These are phyloP conservation scores for Lagocephalus sceleratus DNA, from an alignment of 2,797 vertebrate genomes.

Conservation along the genomic window DNA sequence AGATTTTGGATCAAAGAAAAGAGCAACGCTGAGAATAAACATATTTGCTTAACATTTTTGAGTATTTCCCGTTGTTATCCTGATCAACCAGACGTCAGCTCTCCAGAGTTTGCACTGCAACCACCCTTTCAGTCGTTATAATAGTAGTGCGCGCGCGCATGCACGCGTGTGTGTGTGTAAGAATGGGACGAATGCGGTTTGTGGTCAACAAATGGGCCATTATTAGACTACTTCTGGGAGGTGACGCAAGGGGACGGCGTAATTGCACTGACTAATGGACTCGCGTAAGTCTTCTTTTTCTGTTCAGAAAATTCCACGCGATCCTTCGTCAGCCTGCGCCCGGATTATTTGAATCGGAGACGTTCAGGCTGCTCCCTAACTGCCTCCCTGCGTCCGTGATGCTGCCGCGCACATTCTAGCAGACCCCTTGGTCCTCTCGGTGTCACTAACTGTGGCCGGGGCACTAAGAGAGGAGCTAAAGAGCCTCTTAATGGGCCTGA, in stretches of 20 bases:
- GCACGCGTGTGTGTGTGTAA: not conserved
- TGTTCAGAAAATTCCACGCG: not conserved
- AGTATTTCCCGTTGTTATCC: slow-evolving; percentile 7
- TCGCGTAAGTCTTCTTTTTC: slow-evolving; percentile 8
- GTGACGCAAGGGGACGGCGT: slow-evolving; percentile 17
- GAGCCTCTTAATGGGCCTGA: slow-evolving; percentile 49
- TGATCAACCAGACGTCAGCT: not conserved
- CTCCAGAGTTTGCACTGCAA: slow-evolving; percentile 16
- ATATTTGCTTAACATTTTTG: slow-evolving; percentile 6
- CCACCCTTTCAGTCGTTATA: not conserved
- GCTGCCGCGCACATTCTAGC: not conserved
- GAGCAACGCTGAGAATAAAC: slow-evolving; percentile 27
- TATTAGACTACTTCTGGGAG: slow-evolving; percentile 36
- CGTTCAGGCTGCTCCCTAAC: not conserved
- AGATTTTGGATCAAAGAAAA: slow-evolving; percentile 1
- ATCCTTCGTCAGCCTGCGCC: not conserved
- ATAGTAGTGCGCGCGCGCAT: slow-evolving; percentile 2
- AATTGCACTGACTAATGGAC: slow-evolving; percentile 44
- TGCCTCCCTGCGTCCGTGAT: not conserved
- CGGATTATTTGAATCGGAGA: slow-evolving; percentile 8
- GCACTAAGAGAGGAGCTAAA: slow-evolving; percentile 38
- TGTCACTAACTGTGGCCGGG: slow-evolving; percentile 8
- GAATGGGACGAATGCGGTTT: slow-evolving; percentile 24
- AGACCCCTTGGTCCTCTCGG: rapidly evolving
- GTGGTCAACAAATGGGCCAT: slow-evolving; percentile 53